Percentiles rank a stretch among this genome's conserved stretches.
Evolutionary conservation across 2,797 vertebrate species (phyloP).

Genomic region (Phylloscopus collybita): DNA sequence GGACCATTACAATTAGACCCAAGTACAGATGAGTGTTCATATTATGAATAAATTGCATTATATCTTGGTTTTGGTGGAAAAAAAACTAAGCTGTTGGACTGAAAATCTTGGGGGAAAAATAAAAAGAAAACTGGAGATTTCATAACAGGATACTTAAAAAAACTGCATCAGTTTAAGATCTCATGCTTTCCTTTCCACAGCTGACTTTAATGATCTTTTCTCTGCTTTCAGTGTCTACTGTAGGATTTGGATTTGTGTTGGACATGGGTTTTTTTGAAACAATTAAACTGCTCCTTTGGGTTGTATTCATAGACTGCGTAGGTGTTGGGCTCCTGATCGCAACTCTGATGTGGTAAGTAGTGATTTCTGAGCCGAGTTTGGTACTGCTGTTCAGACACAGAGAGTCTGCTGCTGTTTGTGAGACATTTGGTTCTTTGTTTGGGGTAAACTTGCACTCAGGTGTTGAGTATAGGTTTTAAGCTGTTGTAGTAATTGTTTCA

Average conservation of each 20-base stretch:
- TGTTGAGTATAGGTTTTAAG: not conserved
- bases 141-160: not conserved
- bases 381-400: not conserved
- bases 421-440: not conserved
- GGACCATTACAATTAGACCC: not conserved
- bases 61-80: not conserved
- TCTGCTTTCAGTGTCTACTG: slow-evolving; percentile 86
- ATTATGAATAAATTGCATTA: not conserved
- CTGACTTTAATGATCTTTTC: not conserved
- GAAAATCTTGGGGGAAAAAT: not conserved
- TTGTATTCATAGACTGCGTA: slow-evolving; percentile 96
- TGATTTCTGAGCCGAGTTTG: not conserved
- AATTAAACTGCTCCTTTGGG: slow-evolving; percentile 95
- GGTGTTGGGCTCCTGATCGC: slow-evolving; percentile 95
- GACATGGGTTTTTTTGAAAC: slow-evolving; percentile 92
- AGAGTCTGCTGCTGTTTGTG: not conserved
- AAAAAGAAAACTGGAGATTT: not conserved
- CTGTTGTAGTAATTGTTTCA: not conserved
- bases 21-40: not conserved
- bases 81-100: not conserved
- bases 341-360: slow-evolving; percentile 95
- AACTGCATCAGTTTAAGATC: accelerated
- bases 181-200: not conserved
- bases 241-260: slow-evolving; percentile 95
- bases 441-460: not conserved